These are phyloP conservation scores for Aphrocallistes beatrix DNA, from an alignment of 37 sponge, comb jelly and placozoan genomes.

Conservation along the genomic window DNA sequence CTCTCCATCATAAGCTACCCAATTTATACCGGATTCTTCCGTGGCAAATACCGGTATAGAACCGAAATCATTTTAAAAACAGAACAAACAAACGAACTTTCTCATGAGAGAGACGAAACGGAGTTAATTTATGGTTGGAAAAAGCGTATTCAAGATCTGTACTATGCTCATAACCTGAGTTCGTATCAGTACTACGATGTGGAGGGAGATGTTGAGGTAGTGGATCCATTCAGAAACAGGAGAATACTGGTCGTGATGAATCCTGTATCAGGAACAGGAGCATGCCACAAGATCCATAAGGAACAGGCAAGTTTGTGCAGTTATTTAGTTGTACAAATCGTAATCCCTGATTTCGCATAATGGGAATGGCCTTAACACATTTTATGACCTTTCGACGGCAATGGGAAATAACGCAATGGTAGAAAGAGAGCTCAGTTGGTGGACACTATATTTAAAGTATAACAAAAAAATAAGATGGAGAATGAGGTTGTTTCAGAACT, in stretches of 20 bases:
- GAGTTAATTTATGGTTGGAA: not conserved
- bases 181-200: not conserved
- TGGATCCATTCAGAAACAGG: not conserved
- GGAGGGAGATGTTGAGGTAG: not conserved
- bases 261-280: not conserved
- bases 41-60: not conserved
- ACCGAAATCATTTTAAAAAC: conserved; percentile 2
- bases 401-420: too few relatives aligned
- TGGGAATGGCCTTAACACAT: too few relatives aligned
- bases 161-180: not conserved
- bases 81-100: not conserved
- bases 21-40: not conserved
- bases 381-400: too few relatives aligned
- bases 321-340: too few relatives aligned
- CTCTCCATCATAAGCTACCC: not conserved
- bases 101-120: not conserved
- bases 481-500: too few relatives aligned
- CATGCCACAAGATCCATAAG: not conserved
- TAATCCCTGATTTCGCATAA: too few relatives aligned
- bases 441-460: too few relatives aligned
- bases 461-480: too few relatives aligned
- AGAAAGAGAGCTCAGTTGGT: too few relatives aligned
- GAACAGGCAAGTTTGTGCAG: too few relatives aligned
- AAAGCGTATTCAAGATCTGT: not conserved
- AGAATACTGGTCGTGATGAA: not conserved